Conservation (phyloP, 2,113 vertebrate species). For the Lonchura striata region DNA sequence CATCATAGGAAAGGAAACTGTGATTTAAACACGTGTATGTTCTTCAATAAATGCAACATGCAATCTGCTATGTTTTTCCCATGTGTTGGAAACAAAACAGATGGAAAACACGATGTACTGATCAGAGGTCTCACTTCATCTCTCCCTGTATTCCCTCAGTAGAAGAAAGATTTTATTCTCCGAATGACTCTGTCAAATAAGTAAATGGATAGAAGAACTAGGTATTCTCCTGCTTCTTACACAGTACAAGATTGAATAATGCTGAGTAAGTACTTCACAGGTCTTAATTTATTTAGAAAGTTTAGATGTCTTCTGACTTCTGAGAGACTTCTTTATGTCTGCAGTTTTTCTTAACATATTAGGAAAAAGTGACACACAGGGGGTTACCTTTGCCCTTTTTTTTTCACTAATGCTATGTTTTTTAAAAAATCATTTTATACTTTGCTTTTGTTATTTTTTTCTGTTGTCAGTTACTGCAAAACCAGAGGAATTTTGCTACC, state of each 20-base stretch:
- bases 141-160: neutral
- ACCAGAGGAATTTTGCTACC: neutral
- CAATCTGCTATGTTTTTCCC: conserved; percentile 60
- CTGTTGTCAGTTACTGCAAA: neutral
- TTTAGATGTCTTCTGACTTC: neutral
- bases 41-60: conserved; percentile 44
- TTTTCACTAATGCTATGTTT: neutral
- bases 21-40: conserved; percentile 66
- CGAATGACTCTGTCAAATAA: neutral
- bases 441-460: neutral
- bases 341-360: neutral
- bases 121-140: neutral
- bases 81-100: conserved; percentile 56
- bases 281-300: neutral
- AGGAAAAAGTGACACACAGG: neutral
- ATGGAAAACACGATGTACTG: conserved; percentile 38
- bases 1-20: conserved; percentile 61
- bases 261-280: neutral
- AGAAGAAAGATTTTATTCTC: neutral
- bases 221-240: neutral
- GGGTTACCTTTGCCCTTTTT: neutral
- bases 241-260: neutral
- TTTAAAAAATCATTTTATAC: neutral
- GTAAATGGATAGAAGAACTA: neutral
- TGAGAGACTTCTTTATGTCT: neutral